Conservation (phyloP, 2,113 vertebrate genomes). For the Anseranas semipalmata region DNA sequence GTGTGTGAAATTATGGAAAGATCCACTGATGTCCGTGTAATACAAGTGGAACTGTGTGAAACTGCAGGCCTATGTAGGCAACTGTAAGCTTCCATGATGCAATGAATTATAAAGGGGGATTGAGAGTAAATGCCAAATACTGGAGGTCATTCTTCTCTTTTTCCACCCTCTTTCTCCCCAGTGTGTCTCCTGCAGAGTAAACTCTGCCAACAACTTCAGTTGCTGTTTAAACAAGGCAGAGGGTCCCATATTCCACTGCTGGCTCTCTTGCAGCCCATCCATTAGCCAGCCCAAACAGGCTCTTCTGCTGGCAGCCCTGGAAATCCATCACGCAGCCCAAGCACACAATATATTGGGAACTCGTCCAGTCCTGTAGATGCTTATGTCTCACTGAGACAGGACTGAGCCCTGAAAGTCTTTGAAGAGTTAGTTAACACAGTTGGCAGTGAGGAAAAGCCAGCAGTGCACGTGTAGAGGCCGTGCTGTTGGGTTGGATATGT, state of each 20-base stretch:
- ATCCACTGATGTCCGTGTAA: neutral
- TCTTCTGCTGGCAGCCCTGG: neutral
- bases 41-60: rapidly evolving
- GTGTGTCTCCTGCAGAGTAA: neutral
- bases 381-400: neutral
- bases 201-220: neutral
- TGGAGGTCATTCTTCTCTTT: neutral
- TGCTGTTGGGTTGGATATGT: rapidly evolving
- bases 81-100: neutral
- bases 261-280: neutral
- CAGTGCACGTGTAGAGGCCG: rapidly evolving
- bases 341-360: neutral
- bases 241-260: neutral
- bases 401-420: neutral
- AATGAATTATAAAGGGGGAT: neutral
- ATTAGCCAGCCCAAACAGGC: neutral
- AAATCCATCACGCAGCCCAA: neutral
- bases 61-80: neutral
- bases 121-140: neutral
- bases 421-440: neutral
- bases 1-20: neutral
- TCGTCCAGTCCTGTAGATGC: neutral
- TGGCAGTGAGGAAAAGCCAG: neutral
- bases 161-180: neutral
- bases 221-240: neutral